Base-by-base conservation (phyloP, 2,113 vertebrate species). In the Panthera tigris region DNA sequence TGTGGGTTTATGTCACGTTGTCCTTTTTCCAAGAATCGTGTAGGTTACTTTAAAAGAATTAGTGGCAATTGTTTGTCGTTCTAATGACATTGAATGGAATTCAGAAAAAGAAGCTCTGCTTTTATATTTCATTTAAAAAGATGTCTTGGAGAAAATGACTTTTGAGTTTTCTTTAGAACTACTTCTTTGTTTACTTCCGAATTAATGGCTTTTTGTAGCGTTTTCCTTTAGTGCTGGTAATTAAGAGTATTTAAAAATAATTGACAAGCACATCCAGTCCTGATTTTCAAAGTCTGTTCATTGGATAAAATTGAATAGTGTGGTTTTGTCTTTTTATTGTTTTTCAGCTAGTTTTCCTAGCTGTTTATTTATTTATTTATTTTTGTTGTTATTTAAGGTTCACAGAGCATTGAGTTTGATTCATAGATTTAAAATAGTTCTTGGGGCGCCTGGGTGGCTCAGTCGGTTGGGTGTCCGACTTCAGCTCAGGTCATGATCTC, bases 151-250 rank as follows among this genome's bases (percentile, higher is more conserved):
- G 89, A 94, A 96, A 96, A 68, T 82, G 41, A 14, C 65, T 81
- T 92, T 89, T 92, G 57, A 76, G 33, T 57, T 91, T 95, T 65
- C 65, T 91, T 91, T 95, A 71, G 81, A 95, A n/a, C 45, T 2
- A 23, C 13, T 82, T 79, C 31, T 91, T 97, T 94, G 84, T 86
- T 96, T 96, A 74, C 87, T 93, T 96, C 82, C 71, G 82, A 95
- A 66, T 65, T 88, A 97, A 95, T 95, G 94, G 81, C 45, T 88
- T 94, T 97, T 16, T 4, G 8, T 23, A 90, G 27, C 3, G 91
- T 91, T 97, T 97, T 31, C 39, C 21, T 90, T 96, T 66, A 87
- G 21, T 21, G 65, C 25, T 79, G 39, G 65, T 91, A 95, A 94
- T 97, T 90, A 96, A 85, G 74, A 78, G 57, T 80, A 71, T 91